Evolutionary conservation across 2,888 invertebrate genomes (phyloP), one percentile per base, ranked within the genome.

Genomic region (Acleris literana): DNA sequence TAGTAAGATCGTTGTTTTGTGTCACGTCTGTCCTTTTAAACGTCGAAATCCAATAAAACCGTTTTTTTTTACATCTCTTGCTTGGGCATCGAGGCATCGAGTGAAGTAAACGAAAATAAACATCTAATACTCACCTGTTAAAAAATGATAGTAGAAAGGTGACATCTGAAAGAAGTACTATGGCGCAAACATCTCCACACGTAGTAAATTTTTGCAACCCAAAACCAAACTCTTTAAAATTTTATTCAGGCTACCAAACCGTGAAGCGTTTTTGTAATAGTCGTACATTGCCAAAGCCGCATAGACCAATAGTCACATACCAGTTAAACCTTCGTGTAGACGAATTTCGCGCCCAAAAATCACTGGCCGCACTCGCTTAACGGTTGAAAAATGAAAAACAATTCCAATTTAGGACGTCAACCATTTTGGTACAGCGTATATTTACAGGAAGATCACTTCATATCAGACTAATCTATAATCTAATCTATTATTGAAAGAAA

Each of bases 401-500:
- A 87, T 90, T 88, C 84, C 84, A 90, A 88, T 88, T 90, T 82
- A 83, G 86, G 83, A 85, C 87, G 90, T 88, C 90, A 90, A 65
- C 60, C 55, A 54, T 61, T 17, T 16, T 3, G 16, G 25, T 44
- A 57, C 57, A 57, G 43, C 44, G 43, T 25, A 57, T 22, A 57
- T 11, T 1, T 5, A 17, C 57, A 46, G 57, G 25, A n/a, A n/a
- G 25, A n/a, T 46, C 49, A 17, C 49, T 20, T 17, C 13, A 49
- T 18, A 49, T 18, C 7, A 49, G 49, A 18, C 48, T n/a, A 48
- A 48, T n/a, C n/a, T 22, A 3, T 22, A 22, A 22, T 22, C 22
- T 22, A 3, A 22, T 22, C 25, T 25, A 48, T 7, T 17, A 17
- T 17, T 48, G 48, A 48, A 17, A 18, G 16, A 43, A 5, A 25